Conservation (phyloP, 2,797 vertebrate genomes). For the Darevskia mixta region DNA sequence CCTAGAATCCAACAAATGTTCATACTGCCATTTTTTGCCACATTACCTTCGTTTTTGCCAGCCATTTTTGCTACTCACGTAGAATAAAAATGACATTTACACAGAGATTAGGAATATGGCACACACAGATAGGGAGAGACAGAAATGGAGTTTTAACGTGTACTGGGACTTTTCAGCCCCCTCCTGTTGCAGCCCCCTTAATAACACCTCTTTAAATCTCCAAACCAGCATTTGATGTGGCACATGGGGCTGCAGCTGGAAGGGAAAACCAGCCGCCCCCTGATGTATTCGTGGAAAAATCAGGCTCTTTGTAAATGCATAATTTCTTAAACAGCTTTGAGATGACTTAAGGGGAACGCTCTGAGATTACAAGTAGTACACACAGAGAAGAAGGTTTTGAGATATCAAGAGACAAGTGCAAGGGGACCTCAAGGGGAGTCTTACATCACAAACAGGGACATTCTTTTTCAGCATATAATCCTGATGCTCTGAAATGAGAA, state of each 20-base stretch:
- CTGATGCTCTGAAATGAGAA: neutral
- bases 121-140: too few species aligned
- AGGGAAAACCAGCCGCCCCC: neutral
- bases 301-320: neutral
- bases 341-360: neutral
- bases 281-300: neutral
- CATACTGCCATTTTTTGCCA: too few species aligned
- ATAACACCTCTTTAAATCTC: neutral
- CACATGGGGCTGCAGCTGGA: neutral
- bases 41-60: too few species aligned
- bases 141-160: too few species aligned
- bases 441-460: neutral
- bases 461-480: neutral
- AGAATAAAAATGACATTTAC: too few species aligned
- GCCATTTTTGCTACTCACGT: too few species aligned
- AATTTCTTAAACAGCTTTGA: too few species aligned
- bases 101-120: too few species aligned
- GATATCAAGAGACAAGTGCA: neutral
- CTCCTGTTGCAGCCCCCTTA: too few species aligned
- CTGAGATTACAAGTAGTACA: neutral
- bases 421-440: neutral
- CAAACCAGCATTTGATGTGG: neutral
- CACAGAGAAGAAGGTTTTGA: neutral
- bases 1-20: neutral
- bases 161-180: too few species aligned